These are phyloP conservation scores for Clinocottus analis DNA, from an alignment of 2,113 vertebrate genomes.

Conservation along the genomic window DNA sequence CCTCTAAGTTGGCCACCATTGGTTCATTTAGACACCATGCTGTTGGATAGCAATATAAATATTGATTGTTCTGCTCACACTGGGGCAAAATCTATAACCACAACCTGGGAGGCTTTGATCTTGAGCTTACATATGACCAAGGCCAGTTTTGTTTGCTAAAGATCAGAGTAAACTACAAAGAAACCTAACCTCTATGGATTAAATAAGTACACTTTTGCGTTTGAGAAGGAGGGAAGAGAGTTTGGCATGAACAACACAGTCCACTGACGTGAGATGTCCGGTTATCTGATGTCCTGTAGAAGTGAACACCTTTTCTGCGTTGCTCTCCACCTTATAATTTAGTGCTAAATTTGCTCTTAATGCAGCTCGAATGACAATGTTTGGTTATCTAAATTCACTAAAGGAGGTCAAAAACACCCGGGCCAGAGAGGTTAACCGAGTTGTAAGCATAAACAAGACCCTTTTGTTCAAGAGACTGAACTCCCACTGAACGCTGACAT, in stretches of 20 bases:
- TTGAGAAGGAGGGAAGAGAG: conserved; percentile 14
- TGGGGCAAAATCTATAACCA: conserved; percentile 73
- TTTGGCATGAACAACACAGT: conserved; percentile 17
- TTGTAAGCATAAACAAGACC: conserved; percentile 64
- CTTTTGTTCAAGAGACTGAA: conserved; percentile 68
- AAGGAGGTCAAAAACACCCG: conserved; percentile 29
- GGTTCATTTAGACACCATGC: conserved; percentile 72
- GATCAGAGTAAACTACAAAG: conserved; percentile 62
- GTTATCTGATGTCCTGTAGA: not conserved
- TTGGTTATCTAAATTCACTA: conserved; percentile 38
- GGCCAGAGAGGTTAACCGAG: conserved; percentile 45
- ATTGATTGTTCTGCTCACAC: conserved; percentile 76
- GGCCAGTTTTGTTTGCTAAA: conserved; percentile 70
- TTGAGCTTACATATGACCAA: conserved; percentile 55
- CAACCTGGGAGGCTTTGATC: conserved; percentile 70
- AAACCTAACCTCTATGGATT: conserved; percentile 37
- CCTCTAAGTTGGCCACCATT: conserved; percentile 54
- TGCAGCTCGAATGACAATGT: conserved; percentile 16
- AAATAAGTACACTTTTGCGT: not conserved
- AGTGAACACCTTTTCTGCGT: no score
- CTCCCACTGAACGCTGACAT: conserved; percentile 75
- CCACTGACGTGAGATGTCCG: not conserved
- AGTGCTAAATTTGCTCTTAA: not conserved
- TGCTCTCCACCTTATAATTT: not conserved
- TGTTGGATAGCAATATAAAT: conserved; percentile 78